phyloP scores from a whole-genome alignment of 2,113 vertebrate species.

The Acanthisitta chloris region DNA sequence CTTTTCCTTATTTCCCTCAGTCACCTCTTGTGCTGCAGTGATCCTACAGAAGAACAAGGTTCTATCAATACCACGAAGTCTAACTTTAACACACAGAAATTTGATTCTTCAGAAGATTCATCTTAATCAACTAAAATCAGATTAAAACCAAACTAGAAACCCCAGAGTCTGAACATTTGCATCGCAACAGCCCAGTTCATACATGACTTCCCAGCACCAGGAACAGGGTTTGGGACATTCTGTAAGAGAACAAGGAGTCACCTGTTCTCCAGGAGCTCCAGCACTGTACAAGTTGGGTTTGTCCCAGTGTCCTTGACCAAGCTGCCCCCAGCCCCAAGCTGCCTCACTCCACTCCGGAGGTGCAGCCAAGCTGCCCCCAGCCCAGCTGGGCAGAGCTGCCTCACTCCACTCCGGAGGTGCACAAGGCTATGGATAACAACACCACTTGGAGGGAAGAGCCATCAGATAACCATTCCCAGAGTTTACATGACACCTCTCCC shows the following conservation, averaged over 20 bases:
- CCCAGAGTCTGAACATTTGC: neutral
- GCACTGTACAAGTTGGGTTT: neutral
- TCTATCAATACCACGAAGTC: neutral
- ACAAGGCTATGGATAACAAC: neutral
- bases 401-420: neutral
- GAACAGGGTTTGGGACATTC: neutral
- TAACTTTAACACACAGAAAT: neutral
- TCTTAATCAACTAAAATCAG: neutral
- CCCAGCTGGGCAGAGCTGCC: no score
- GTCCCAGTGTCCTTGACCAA: slow-evolving; percentile 17
- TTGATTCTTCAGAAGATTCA: neutral
- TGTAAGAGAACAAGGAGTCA: neutral
- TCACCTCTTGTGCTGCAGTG: neutral
- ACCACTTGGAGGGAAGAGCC: neutral
- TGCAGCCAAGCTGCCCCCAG: neutral
- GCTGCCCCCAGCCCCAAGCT: neutral
- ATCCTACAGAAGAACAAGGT: neutral
- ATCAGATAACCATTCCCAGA: neutral
- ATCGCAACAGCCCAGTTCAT: neutral
- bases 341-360: neutral
- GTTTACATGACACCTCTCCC: neutral
- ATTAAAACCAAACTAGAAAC: neutral
- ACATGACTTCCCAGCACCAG: neutral
- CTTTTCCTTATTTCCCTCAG: neutral
- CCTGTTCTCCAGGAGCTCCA: neutral